phyloP scores from a whole-genome alignment of 2,888 invertebrate species.

The Hipparchia semele region DNA sequence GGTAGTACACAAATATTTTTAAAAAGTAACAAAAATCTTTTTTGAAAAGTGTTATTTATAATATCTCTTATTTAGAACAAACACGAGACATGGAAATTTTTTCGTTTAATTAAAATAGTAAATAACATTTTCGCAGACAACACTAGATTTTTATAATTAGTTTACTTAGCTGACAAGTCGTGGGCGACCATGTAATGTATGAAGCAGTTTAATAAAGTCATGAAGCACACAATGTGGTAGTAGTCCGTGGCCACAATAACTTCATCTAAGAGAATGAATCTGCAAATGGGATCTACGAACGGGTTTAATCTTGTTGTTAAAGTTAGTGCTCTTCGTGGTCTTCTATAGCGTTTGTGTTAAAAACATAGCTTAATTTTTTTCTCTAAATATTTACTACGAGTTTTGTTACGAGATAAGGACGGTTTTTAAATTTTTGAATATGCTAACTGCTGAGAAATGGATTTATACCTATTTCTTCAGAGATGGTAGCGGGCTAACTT shows the following conservation, averaged over 20 bases:
- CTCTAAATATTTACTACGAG: neutral
- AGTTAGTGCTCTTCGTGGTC: constrained; percentile 40
- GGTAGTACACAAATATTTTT: no score
- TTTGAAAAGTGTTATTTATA: no score
- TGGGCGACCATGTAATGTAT: constrained; percentile 48
- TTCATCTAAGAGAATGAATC: constrained; percentile 73
- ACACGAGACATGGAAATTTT: neutral
- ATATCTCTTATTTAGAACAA: no score
- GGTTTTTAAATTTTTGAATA: neutral
- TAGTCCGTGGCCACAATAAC: constrained; percentile 51
- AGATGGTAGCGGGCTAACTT: no score
- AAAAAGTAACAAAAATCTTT: no score
- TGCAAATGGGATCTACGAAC: constrained; percentile 67
- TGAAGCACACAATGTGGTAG: constrained; percentile 70
- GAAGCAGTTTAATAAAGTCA: constrained; percentile 72
- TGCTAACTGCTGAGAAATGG: no score
- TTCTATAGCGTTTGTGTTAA: constrained; percentile 25
- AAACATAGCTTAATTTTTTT: constrained; percentile 2
- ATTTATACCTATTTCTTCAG: no score
- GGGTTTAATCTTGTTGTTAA: constrained; percentile 58
- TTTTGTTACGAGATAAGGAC: neutral
- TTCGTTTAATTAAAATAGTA: neutral
- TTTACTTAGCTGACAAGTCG: constrained; percentile 27
- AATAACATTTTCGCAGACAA: neutral
- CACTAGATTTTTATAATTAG: constrained; percentile 12